Base-by-base conservation (phyloP, 2,888 invertebrate genomes). In the Galerucella pusilla region DNA sequence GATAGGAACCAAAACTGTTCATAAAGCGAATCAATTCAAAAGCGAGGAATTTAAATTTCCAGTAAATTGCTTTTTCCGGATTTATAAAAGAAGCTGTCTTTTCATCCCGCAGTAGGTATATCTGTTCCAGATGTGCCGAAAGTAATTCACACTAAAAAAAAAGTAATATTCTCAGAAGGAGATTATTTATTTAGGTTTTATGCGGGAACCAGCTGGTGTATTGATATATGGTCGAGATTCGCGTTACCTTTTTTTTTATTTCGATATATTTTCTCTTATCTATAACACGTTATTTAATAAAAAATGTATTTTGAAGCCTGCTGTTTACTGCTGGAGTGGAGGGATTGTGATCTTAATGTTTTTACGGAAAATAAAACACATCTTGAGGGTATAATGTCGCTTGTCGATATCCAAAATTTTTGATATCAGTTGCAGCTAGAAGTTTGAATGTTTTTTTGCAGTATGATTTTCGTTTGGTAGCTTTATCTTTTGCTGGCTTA, bases 31-130 rank as follows among this genome's bases (percentile, higher is more conserved):
- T 60, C 59, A 59, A 59, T 68, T 68, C 68, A 59, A 25, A 35
- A 42, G 54, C 42, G 54, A 59, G 59, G 54, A 68, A 68, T 68
- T 57, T 45, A 68, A 68, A 68, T 69, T 69, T 69, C 20, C 61
- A 14, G 45, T 69, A 69, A 69, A 69, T 69, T 60, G 69, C 69
- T 60, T 45, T 35, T 52, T n/a, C 46, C 14, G 69, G 69, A 61
- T 69, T 69, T 69, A 69, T 46, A 49, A 49, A 69, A 69, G 69
- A 69, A 69, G 69, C 45, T 69, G 69, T 69, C 69, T 69, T 60
- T 49, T 69, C 59, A 57, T 49, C 42, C 60, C 69, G 28, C 60
- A 61, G 46, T 61, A 69, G 69, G 61, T 35, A 35, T 69, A 42
- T 69, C 59, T 59, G 42, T 64, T 71, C 57, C 70, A 71, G 63